These are phyloP conservation scores for Drosophila subquinaria DNA, from an alignment of 2,888 invertebrate genomes.

Conservation along the genomic window DNA sequence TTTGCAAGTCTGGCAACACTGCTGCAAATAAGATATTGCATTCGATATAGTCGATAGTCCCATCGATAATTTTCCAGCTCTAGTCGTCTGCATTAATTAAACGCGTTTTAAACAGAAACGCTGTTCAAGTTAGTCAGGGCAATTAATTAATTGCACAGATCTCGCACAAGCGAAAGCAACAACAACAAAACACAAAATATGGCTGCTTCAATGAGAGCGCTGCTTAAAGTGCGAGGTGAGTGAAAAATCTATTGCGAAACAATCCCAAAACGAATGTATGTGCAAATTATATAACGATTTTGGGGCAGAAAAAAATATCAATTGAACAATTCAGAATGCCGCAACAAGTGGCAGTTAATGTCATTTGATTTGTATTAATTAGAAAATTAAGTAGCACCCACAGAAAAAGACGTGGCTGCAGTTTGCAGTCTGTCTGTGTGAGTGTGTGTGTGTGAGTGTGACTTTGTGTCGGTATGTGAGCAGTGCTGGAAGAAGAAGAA, in stretches of 20 bases:
- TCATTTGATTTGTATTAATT: conserved; percentile 17
- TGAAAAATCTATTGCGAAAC: conserved; percentile 58
- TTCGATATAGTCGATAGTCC: conserved; percentile 13
- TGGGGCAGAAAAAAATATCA: conserved; percentile 32
- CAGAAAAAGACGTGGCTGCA: conserved; percentile 55
- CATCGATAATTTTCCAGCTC: conserved; percentile 43
- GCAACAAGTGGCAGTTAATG: conserved; percentile 51
- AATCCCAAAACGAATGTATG: conserved; percentile 30
- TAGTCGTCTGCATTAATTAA: conserved; percentile 71
- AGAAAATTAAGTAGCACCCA: conserved; percentile 15
- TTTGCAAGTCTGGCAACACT: too few species aligned
- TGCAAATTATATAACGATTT: conserved; percentile 79
- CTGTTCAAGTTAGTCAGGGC: conserved; percentile 36
- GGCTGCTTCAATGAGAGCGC: conserved; percentile 88
- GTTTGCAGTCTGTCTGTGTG: conserved; percentile 3
- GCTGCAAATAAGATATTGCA: not conserved
- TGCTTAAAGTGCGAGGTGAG: conserved; percentile 88
- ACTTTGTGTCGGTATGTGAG: not conserved
- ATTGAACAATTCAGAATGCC: conserved; percentile 29
- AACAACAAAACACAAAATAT: conserved; percentile 83
- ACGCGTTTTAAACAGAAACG: conserved; percentile 72
- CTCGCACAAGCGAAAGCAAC: conserved; percentile 66
- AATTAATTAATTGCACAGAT: conserved; percentile 60
- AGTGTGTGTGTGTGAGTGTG: not conserved
- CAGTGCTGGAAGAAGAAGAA: conserved; percentile 49